These are phyloP conservation scores for Mormyrops attenuatus DNA, from an alignment of 2,797 vertebrate genomes.

Conservation along the genomic window DNA sequence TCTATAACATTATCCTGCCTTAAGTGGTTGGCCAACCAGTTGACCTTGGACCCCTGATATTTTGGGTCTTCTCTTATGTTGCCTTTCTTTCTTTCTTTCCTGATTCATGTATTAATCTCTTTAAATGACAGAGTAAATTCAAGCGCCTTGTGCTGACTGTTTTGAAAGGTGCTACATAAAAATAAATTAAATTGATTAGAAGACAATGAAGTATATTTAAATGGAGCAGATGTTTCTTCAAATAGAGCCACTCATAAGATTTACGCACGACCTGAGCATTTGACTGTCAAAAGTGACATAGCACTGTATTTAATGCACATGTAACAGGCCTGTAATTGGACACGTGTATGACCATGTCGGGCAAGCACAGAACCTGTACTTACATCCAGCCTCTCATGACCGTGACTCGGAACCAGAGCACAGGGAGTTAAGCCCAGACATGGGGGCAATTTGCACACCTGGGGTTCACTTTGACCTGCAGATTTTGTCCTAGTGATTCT, in stretches of 20 bases:
- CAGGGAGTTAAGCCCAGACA: conserved; percentile 28
- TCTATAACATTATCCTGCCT: not conserved
- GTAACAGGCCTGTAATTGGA: not conserved
- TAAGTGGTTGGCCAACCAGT: not conserved
- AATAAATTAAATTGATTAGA: not conserved
- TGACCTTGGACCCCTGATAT: not conserved
- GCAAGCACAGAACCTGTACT: not conserved
- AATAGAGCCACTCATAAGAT: not conserved
- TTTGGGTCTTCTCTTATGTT: not conserved
- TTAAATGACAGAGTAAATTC: not conserved
- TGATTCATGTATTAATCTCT: not conserved
- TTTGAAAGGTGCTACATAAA: not conserved
- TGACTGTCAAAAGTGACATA: not conserved
- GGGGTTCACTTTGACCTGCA: conserved; percentile 54
- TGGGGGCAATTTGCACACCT: conserved; percentile 32
- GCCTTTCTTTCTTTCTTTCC: not conserved
- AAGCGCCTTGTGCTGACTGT: not conserved
- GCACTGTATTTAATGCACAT: not conserved
- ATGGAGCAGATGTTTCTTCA: not conserved
- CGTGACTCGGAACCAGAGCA: not conserved
- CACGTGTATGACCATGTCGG: not conserved
- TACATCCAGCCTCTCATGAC: not conserved
- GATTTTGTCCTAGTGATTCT: conserved; percentile 55
- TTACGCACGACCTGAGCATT: not conserved
- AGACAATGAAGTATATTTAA: not conserved